A percentile compares a stretch with the other conserved stretches of the same genome.
Conservation (phyloP, 1,140 invertebrate genomes). For the Gonioctena quinquepunctata region DNA sequence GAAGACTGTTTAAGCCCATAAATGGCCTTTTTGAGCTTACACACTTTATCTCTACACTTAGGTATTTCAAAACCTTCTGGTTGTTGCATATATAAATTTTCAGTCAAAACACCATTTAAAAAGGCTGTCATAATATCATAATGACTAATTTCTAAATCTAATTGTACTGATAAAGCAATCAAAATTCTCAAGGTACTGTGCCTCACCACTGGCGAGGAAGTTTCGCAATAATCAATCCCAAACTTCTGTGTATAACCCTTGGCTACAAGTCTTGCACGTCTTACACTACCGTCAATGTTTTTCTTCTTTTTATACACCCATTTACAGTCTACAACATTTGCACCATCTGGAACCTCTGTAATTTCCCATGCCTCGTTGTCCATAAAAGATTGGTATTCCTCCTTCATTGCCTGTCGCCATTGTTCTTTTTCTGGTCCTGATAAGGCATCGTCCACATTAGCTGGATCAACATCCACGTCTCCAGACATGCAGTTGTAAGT, state of each 20-base stretch:
- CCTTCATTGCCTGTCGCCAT: constrained; percentile 36
- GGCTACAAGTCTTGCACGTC: constrained; percentile 56
- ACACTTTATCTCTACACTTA: constrained; percentile 39
- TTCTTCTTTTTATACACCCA: constrained; percentile 49
- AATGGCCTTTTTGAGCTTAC: constrained; percentile 43
- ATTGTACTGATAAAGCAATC: constrained; percentile 46
- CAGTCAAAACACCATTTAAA: constrained; percentile 23
- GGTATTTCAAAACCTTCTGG: constrained; percentile 24
- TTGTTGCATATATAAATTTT: constrained; percentile 37
- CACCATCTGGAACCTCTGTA: constrained; percentile 40
- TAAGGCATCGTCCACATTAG: constrained; percentile 17
- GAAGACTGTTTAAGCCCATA: constrained; percentile 45
- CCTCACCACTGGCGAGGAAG: constrained; percentile 47
- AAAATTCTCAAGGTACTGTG: constrained; percentile 52
- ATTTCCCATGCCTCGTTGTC: constrained; percentile 49
- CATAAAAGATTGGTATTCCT: constrained; percentile 44
- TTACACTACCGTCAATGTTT: constrained; percentile 50
- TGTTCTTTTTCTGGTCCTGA: constrained; percentile 30
- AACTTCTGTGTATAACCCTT: constrained; percentile 53
- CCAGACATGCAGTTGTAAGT: constrained; percentile 1
- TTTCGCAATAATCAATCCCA: constrained; percentile 47
- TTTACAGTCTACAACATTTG: constrained; percentile 35
- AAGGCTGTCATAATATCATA: constrained; percentile 41
- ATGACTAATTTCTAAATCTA: constrained; percentile 38
- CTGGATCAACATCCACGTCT: neutral